Conservation (phyloP, 2,797 vertebrate genomes). For the Betta splendens region DNA sequence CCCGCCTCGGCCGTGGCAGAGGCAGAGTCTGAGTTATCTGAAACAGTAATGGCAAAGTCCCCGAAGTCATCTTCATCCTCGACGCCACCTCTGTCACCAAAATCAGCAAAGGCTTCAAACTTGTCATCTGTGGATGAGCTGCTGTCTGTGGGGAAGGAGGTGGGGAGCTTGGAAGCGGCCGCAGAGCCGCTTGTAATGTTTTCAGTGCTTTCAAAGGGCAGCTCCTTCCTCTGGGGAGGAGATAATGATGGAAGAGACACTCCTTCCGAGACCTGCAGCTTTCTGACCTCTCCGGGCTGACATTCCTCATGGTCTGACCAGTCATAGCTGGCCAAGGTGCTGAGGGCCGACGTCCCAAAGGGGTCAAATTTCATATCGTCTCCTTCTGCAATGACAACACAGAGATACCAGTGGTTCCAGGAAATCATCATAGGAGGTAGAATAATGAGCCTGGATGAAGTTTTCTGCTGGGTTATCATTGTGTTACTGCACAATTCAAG, state of each 20-base stretch:
- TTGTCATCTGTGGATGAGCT: slow-evolving; percentile 70
- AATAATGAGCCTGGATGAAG: slow-evolving; percentile 28
- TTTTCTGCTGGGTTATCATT: slow-evolving; percentile 20
- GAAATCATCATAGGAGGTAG: slow-evolving; percentile 39
- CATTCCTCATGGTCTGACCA: slow-evolving; percentile 90
- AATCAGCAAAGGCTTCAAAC: slow-evolving; percentile 85
- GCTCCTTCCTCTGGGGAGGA: slow-evolving; percentile 85
- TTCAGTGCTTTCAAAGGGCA: slow-evolving; percentile 88
- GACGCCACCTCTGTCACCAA: slow-evolving; percentile 55
- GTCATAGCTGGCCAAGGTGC: slow-evolving; percentile 87
- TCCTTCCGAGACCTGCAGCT: slow-evolving; percentile 75
- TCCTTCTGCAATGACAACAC: slow-evolving; percentile 88
- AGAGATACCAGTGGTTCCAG: slow-evolving; percentile 71
- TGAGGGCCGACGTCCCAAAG: slow-evolving; percentile 86
- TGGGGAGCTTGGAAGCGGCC: slow-evolving; percentile 84
- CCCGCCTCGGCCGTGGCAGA: slow-evolving; percentile 38
- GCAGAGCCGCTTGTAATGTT: slow-evolving; percentile 84
- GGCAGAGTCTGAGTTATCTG: slow-evolving; percentile 77
- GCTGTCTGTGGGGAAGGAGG: slow-evolving; percentile 84
- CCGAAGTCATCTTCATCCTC: slow-evolving; percentile 83
- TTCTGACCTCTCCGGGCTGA: slow-evolving; percentile 78
- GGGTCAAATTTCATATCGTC: slow-evolving; percentile 93
- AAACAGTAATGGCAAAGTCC: slow-evolving; percentile 83
- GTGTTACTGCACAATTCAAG: neutral
- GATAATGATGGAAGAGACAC: slow-evolving; percentile 79